These are phyloP conservation scores for Venusia cambrica DNA, from an alignment of 2,888 invertebrate species.

Conservation along the genomic window DNA sequence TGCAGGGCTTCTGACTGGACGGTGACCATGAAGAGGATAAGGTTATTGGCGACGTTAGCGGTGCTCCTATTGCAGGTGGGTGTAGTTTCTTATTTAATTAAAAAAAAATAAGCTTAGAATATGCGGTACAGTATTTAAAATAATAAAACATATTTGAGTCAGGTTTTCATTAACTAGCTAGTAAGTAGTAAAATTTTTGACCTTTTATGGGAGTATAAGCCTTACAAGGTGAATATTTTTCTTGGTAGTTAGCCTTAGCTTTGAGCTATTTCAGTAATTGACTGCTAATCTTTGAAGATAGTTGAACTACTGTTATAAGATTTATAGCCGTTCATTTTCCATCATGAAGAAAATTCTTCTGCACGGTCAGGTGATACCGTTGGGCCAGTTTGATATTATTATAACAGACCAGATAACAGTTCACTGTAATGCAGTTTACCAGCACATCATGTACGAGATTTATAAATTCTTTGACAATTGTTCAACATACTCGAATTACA, in stretches of 20 bases:
- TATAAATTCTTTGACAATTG: not conserved
- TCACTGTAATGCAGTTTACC: slow-evolving; percentile 22
- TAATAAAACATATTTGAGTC: too few species aligned
- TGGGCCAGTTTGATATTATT: slow-evolving; percentile 29
- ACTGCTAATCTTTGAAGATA: not conserved
- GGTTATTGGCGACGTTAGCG: slow-evolving; percentile 68
- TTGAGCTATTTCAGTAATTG: too few species aligned
- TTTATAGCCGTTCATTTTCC: slow-evolving; percentile 16
- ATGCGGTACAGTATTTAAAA: too few species aligned
- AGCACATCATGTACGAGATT: not conserved
- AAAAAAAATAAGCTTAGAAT: too few species aligned
- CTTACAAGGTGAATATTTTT: too few species aligned
- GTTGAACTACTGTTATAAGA: not conserved
- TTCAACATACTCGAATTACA: not conserved
- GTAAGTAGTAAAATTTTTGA: too few species aligned
- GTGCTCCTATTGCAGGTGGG: slow-evolving; percentile 74
- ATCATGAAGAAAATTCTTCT: slow-evolving; percentile 21
- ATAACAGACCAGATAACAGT: slow-evolving; percentile 46
- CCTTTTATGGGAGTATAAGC: too few species aligned
- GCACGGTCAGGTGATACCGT: slow-evolving; percentile 40
- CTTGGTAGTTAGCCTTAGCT: too few species aligned
- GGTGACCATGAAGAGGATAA: slow-evolving; percentile 77
- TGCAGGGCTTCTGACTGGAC: slow-evolving; percentile 69
- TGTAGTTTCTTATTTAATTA: slow-evolving; percentile 20
- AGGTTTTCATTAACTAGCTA: too few species aligned